Evolutionary conservation across 1,140 invertebrate genomes (phyloP), one percentile per base, ranked within the genome.

Genomic region (Apis florea): DNA sequence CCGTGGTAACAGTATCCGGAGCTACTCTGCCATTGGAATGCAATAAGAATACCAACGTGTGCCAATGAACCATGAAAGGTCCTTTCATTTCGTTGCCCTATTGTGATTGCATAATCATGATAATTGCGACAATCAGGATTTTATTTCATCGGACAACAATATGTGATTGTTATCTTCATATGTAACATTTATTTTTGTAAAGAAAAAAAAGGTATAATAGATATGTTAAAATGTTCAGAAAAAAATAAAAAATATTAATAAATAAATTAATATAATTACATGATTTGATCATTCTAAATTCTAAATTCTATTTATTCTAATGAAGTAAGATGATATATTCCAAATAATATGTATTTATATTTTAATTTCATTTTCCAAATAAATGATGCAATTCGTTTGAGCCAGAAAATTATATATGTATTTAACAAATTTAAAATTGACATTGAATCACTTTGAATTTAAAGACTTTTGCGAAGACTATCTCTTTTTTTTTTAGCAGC

Each of bases 61-160:
- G 71, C 81, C 84, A 76, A 82, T 86, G 85, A 86, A 86, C 84
- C 84, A 73, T 86, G 84, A 83, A 86, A 80, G 75, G 61, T 79
- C 84, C 79, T 77, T 86, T 83, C 84, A 61, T 86, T 83, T 75
- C 61, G 74, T 70, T 79, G 56, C 64, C 71, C 74, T 76, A 77
- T 85, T 79, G 56, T 58, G 51, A 83, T 85, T 86, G 59, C 81
- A 59, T 79, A 85, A 85, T 64, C 17, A 24, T 31, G n/a, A 19
- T 79, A 82, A 82, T 85, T 86, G 66, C 61, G 40, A 53, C 56
- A 56, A 19, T 11, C 66, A 70, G 71, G 75, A 79, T 61, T 21
- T 69, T 31, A 51, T 31, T 72, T 66, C 47, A 15, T 6, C 26
- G 51, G 15, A 3, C 47, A 70, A 40, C 15, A 53, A 17, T 21